Conservation (phyloP, 2,888 invertebrate species). For the Mellilla xanthometata region DNA sequence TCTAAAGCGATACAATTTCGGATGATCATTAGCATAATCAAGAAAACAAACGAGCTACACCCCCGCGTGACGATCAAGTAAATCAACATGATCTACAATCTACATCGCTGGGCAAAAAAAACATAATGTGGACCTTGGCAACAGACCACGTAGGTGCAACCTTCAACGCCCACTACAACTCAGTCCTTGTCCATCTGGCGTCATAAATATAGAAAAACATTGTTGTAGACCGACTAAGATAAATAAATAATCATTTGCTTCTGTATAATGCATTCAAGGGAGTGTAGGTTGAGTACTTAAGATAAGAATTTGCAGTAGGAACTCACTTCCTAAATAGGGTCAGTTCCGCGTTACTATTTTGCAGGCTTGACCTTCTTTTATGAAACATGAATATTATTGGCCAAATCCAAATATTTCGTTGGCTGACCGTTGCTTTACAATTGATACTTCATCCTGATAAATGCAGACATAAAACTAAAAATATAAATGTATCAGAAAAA, state of each 20-base stretch:
- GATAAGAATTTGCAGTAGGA: background rate
- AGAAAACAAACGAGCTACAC: conserved; percentile 32
- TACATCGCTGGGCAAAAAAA: conserved; percentile 38
- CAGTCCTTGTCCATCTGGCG: conserved; percentile 44
- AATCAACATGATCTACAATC: conserved; percentile 42
- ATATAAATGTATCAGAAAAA: no score
- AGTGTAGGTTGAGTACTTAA: conserved; percentile 10
- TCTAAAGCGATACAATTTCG: conserved; percentile 11
- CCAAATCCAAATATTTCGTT: no score
- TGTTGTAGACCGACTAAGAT: conserved; percentile 4
- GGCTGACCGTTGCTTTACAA: no score
- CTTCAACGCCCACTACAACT: conserved; percentile 43
- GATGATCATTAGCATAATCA: conserved; percentile 22
- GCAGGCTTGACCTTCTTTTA: background rate
- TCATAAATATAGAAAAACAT: conserved; percentile 6
- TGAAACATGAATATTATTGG: no score
- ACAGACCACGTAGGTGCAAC: conserved; percentile 45
- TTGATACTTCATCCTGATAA: no score
- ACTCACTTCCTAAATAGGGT: background rate
- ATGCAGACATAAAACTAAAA: no score
- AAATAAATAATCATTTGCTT: background rate
- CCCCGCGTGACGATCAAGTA: conserved; percentile 30
- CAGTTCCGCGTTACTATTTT: conserved; percentile 10
- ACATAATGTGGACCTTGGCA: conserved; percentile 49
- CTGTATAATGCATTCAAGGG: conserved; percentile 12